Conservation (phyloP, 2,797 vertebrate species). For the Pantherophis vulpinus region DNA sequence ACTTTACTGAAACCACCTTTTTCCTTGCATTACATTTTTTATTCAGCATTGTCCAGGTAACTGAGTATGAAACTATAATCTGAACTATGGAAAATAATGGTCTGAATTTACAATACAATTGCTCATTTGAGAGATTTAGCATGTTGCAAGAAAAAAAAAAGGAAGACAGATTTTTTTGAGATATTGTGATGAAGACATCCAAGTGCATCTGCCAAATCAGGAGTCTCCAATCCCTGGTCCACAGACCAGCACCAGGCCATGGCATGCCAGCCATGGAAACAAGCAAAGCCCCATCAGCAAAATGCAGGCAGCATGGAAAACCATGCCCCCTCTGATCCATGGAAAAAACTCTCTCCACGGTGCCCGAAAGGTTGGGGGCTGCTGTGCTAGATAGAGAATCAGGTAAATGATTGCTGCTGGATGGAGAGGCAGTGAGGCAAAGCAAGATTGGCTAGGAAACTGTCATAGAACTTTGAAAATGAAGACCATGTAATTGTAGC, state of each 20-base stretch:
- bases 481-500: not conserved
- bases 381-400: not conserved
- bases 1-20: slow-evolving; percentile 58
- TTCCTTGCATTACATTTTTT: slow-evolving; percentile 57
- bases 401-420: too few relatives aligned
- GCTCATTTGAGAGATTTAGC: not conserved
- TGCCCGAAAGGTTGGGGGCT: too few relatives aligned
- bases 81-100: slow-evolving; percentile 23
- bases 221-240: too few relatives aligned
- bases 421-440: not conserved
- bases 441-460: not conserved
- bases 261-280: too few relatives aligned
- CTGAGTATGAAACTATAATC: slow-evolving; percentile 69
- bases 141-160: not conserved
- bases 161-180: not conserved
- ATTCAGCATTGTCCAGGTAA: slow-evolving; percentile 58
- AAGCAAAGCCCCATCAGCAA: too few relatives aligned
- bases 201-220: not conserved
- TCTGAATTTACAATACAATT: not conserved
- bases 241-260: too few relatives aligned
- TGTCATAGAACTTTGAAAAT: not conserved
- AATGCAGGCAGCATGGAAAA: too few relatives aligned
- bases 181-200: not conserved
- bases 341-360: too few relatives aligned
- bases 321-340: too few relatives aligned